Conservation (phyloP, 1,140 invertebrate genomes). For the Leguminivora glycinivorella region DNA sequence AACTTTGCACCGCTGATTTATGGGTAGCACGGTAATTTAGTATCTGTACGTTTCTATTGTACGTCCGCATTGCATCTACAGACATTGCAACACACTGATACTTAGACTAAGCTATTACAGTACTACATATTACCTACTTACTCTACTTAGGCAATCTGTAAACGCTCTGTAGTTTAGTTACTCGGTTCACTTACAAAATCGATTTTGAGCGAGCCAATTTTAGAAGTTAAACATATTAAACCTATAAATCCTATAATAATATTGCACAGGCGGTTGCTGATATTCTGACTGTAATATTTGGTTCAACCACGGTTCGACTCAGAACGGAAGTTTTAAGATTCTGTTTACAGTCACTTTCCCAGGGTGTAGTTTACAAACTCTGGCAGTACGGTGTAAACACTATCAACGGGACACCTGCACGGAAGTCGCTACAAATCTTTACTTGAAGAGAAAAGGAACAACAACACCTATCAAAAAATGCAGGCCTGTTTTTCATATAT, state of each 20-base stretch:
- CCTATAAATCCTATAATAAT: not conserved
- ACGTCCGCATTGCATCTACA: slow-evolving; percentile 23
- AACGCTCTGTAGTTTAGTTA: not conserved
- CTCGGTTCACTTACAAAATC: not conserved
- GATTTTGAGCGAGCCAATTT: not conserved
- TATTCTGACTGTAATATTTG: not conserved
- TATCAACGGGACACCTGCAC: not conserved
- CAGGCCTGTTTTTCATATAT: too few relatives aligned
- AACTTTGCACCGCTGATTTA: slow-evolving; percentile 16
- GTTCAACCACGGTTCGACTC: not conserved
- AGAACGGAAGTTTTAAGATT: slow-evolving; percentile 2
- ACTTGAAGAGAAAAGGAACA: not conserved
- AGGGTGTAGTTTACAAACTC: slow-evolving; percentile 9
- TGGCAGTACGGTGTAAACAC: not conserved
- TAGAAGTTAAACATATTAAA: not conserved
- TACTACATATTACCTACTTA: not conserved
- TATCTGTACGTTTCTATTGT: slow-evolving; percentile 17
- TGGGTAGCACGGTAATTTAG: not conserved
- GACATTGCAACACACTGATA: slow-evolving; percentile 14
- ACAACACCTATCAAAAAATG: not conserved
- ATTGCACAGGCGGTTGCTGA: not conserved
- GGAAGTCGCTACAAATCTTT: not conserved
- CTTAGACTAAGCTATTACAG: not conserved
- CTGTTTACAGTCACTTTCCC: slow-evolving; percentile 3
- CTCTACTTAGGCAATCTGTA: not conserved